Base-by-base conservation (phyloP, 1,140 invertebrate species). In the Cherax quadricarinatus region DNA sequence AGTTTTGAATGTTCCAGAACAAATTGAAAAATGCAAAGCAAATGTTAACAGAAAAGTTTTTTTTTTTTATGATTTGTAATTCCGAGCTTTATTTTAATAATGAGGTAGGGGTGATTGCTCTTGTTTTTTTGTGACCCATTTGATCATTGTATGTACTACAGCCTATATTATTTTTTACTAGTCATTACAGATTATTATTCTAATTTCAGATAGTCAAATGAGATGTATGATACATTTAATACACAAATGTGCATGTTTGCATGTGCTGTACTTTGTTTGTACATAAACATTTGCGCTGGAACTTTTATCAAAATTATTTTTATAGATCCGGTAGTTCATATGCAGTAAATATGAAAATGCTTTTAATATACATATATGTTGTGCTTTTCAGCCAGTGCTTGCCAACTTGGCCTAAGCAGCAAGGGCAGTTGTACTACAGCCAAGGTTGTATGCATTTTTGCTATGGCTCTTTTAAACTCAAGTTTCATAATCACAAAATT, bases 1-100 rank as follows among this genome's bases (percentile, higher is more conserved):
- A 83, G 81, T 83, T 41, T 83, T 83, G 81, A 51, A 83, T 83
- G 81, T 57, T 53, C 51, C n/a, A 60, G 30, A 83, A 6, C 81
- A 57, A 24, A 57, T 30, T 83, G 57, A 57, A 66, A 57, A 24
- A 30, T 83, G 81, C 57, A 57, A 60, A 51, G 57, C 18, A 30
- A 60, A 6, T 83, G 51, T 60, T n/a, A 83, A 83, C n/a, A n/a
- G 49, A n/a, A 83, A 6, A 82, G 18, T 75, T 30, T 1, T 7
- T 21, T 21, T 75, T 75, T 75, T 24, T 24, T 30, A 75, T 21
- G 9, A 75, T n/a, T 30, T 30, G 21, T 5, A 30, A 41, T 41
- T 30, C 70, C 41, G 5, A 75, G 24, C 3, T 75, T 16, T 18
- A 6, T 70, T 70, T 70, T 70, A 21, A 5, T 18, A 70, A 70